Evolutionary conservation across 2,888 invertebrate genomes (phyloP).

Genomic region (Nomada ruficornis): DNA sequence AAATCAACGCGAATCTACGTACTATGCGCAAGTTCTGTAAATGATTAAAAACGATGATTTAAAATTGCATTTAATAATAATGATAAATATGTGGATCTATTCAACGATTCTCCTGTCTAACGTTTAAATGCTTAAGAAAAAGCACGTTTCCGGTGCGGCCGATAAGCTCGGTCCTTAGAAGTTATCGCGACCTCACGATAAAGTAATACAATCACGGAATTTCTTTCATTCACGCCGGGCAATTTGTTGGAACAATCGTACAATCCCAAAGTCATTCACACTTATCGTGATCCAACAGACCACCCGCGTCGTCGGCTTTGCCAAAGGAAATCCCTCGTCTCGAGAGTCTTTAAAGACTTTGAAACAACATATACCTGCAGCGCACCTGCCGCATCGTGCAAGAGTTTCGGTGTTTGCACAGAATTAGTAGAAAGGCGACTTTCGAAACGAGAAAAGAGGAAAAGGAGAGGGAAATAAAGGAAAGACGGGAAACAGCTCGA

Average conservation of each 20-base stretch:
- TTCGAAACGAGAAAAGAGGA: conserved; percentile 47
- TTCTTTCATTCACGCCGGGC: conserved; percentile 16
- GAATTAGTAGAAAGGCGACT: conserved; percentile 77
- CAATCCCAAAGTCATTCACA: conserved; percentile 70
- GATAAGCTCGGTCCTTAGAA: neutral
- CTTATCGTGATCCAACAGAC: conserved; percentile 59
- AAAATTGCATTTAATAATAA: neutral
- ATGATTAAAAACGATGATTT: neutral
- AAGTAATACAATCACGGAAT: conserved; percentile 25
- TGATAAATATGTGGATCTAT: neutral
- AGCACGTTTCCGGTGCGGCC: neutral
- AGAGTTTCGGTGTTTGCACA: conserved; percentile 71
- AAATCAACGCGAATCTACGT: too few relatives aligned
- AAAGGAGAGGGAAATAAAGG: conserved; percentile 8
- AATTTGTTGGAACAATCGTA: conserved; percentile 52
- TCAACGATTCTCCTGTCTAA: neutral
- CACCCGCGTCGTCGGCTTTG: conserved; percentile 72
- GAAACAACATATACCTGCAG: conserved; percentile 80
- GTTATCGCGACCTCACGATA: conserved; percentile 24
- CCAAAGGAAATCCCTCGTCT: conserved; percentile 67
- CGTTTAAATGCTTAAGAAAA: neutral
- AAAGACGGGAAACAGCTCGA: conserved; percentile 33
- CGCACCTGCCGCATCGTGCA: conserved; percentile 71
- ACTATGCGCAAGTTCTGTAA: too few relatives aligned
- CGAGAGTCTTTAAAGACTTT: conserved; percentile 73